Conservation (phyloP, 2,888 invertebrate genomes). For the Eumerus sabulonum region DNA sequence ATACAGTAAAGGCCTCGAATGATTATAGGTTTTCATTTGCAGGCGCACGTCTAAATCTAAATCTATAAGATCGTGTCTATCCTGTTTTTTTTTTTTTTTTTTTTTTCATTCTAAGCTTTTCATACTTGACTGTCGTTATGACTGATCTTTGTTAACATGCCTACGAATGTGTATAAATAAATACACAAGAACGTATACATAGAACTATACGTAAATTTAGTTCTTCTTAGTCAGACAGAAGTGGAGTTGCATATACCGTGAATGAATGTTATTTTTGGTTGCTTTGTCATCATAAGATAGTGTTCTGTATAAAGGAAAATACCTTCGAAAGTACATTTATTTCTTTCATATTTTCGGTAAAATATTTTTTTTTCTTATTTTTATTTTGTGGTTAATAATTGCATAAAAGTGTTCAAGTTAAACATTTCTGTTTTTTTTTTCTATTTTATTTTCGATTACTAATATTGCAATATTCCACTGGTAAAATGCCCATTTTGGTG, state of each 20-base stretch:
- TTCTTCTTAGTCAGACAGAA: conserved; percentile 9
- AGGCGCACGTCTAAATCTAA: too few relatives aligned
- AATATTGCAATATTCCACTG: conserved; percentile 51
- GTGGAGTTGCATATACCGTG: conserved; percentile 36
- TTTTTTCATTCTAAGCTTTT: conserved; percentile 31
- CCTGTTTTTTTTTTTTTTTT: conserved; percentile 29
- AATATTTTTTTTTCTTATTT: background rate
- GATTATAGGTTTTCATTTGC: conserved; percentile 39
- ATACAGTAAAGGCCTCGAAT: conserved; percentile 39
- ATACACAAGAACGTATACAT: background rate
- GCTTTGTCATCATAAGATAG: conserved; percentile 41
- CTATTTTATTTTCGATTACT: conserved; percentile 29
- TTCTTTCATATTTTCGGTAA: conserved; percentile 5
- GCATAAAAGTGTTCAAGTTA: background rate
- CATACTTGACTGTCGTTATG: conserved; percentile 43
- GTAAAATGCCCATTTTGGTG: conserved; percentile 55
- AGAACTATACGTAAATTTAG: background rate
- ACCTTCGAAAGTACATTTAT: conserved; percentile 6
- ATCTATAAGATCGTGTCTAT: conserved; percentile 24
- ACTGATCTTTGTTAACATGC: conserved; percentile 27
- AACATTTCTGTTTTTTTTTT: conserved; percentile 15
- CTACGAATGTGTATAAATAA: background rate
- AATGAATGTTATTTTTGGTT: conserved; percentile 46
- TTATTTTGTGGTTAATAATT: too few relatives aligned
- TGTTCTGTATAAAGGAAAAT: conserved; percentile 24